phyloP scores from a whole-genome alignment of 2,797 vertebrate genomes.

The Spizella passerina region DNA sequence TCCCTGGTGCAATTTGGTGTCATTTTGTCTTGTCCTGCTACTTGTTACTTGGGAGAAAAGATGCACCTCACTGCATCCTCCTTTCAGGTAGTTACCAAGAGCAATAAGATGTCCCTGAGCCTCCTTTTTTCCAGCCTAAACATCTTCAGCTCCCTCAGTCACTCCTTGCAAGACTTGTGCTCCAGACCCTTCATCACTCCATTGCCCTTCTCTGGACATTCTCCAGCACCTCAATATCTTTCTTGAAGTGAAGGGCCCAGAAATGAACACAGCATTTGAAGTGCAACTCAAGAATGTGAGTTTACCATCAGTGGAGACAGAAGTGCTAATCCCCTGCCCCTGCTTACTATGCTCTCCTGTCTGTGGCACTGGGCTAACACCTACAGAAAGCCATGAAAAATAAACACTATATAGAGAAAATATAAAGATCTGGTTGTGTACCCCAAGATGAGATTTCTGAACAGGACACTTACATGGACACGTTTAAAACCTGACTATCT shows the following conservation, averaged over 20 bases:
- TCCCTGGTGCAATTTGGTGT: not conserved
- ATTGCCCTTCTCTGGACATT: not conserved
- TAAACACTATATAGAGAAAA: not conserved
- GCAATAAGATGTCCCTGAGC: not conserved
- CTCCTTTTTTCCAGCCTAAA: not conserved
- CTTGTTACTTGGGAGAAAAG: not conserved
- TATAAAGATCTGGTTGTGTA: not conserved
- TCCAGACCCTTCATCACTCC: not conserved
- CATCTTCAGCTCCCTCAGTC: not conserved
- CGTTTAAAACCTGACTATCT: not conserved
- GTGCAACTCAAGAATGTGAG: not conserved
- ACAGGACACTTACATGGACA: fast-evolving
- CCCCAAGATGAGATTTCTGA: not conserved
- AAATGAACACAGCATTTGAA: not conserved
- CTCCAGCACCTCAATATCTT: not conserved
- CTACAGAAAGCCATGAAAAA: not conserved
- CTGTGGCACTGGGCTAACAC: not conserved
- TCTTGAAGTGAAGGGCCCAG: not conserved
- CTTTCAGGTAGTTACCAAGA: not conserved
- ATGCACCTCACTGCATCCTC: not conserved
- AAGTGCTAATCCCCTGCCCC: not conserved
- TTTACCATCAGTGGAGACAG: not conserved
- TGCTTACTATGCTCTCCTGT: fast-evolving
- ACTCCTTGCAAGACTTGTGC: not conserved
- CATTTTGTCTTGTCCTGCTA: not conserved